Conservation (phyloP, 2,888 invertebrate species). For the Drosophila subsilvestris region DNA sequence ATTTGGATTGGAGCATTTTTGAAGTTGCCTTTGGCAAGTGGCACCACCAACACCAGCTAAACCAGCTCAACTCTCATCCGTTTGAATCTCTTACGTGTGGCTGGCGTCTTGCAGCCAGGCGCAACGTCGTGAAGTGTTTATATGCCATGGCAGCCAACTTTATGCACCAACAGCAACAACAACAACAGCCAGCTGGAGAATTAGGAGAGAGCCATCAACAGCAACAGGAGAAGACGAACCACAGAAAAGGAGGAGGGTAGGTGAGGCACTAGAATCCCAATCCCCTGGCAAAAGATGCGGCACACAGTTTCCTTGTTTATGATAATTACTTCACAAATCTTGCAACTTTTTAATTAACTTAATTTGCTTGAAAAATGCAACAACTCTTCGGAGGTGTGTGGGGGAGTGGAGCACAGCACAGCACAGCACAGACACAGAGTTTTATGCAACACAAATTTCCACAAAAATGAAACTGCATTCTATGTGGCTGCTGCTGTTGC, state of each 20-base stretch:
- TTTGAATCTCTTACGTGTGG: conserved; percentile 38
- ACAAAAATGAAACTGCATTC: conserved; percentile 54
- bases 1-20: conserved; percentile 66
- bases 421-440: background rate
- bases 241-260: conserved; percentile 7
- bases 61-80: conserved; percentile 40
- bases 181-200: background rate
- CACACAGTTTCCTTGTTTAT: conserved; percentile 60
- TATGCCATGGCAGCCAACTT: conserved; percentile 48
- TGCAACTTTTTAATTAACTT: conserved; percentile 69
- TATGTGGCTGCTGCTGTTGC: conserved; percentile 40
- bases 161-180: conserved; percentile 21
- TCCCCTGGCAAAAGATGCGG: conserved; percentile 2
- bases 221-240: conserved; percentile 23
- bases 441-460: conserved; percentile 17
- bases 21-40: conserved; percentile 59
- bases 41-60: conserved; percentile 11
- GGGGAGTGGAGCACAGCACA: background rate
- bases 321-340: conserved; percentile 68
- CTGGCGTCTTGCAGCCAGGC: conserved; percentile 37
- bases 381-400: conserved; percentile 14
- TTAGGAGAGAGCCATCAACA: conserved; percentile 6
- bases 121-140: conserved; percentile 59
- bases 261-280: background rate
- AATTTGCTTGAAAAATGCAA: conserved; percentile 53